These are phyloP conservation scores for Blastobasis lacticolella DNA, from an alignment of 2,888 invertebrate species.

Conservation along the genomic window DNA sequence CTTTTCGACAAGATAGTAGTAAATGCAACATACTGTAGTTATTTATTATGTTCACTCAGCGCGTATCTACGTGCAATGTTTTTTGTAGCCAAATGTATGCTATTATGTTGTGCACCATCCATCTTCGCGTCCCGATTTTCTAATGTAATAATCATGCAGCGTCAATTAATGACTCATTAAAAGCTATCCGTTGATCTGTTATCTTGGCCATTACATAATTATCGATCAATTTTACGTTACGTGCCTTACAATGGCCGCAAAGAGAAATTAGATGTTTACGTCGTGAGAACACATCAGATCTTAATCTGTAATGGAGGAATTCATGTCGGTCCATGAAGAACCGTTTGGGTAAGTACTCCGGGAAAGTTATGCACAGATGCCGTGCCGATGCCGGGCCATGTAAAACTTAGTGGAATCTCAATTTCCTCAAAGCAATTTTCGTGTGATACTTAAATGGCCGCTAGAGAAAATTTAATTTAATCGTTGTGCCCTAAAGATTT, in stretches of 20 bases:
- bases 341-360: too few relatives aligned
- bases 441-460: too few relatives aligned
- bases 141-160: slow-evolving; percentile 1
- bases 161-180: slow-evolving; percentile 2
- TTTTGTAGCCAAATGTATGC: too few relatives aligned
- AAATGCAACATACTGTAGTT: slow-evolving; percentile 1
- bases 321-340: slow-evolving; percentile 4
- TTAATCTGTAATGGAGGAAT: slow-evolving; percentile 10
- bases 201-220: slow-evolving; percentile 4
- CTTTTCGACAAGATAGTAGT: too few relatives aligned
- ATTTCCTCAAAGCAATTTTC: too few relatives aligned
- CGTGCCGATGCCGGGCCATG: too few relatives aligned
- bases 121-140: slow-evolving; percentile 4
- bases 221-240: slow-evolving; percentile 9
- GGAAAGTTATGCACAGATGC: too few relatives aligned
- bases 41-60: slow-evolving; percentile 3
- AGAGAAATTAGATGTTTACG: slow-evolving; percentile 12
- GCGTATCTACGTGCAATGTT: not conserved
- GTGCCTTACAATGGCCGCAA: slow-evolving; percentile 5
- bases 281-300: slow-evolving; percentile 10
- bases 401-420: too few relatives aligned
- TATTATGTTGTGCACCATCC: slow-evolving; percentile 1
- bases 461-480: too few relatives aligned
- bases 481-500: too few relatives aligned
- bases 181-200: too few relatives aligned